Evolutionary conservation across 37 sponge, comb jelly and placozoan species (phyloP).

Genomic region (Amphimedon queenslandica): DNA sequence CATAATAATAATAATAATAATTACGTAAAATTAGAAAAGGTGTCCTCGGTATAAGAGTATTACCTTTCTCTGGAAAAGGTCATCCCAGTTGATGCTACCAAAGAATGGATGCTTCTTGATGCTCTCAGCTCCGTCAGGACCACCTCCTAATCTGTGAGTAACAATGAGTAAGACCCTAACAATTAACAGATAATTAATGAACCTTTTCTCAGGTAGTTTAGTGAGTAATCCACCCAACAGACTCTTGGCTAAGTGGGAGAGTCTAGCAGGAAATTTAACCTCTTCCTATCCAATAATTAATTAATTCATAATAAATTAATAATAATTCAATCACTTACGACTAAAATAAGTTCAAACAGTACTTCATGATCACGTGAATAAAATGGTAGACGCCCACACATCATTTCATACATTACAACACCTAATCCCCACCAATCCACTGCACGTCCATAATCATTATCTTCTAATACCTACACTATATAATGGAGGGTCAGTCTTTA

Average conservation of each 20-base stretch:
- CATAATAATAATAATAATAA: too few relatives aligned
- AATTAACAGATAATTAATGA: background rate
- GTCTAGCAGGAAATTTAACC: slow-evolving; percentile 86
- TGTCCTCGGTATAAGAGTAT: too few relatives aligned
- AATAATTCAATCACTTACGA: slow-evolving; percentile 16
- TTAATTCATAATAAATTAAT: background rate
- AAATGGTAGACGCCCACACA: slow-evolving; percentile 98
- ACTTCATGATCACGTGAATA: slow-evolving; percentile 91
- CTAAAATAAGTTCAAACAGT: slow-evolving; percentile 86
- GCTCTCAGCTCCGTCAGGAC: slow-evolving; percentile 64
- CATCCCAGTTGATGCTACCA: slow-evolving; percentile 72
- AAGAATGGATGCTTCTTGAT: slow-evolving; percentile 81
- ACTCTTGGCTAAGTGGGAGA: slow-evolving; percentile 69
- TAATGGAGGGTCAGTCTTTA: background rate
- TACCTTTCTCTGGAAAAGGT: slow-evolving; percentile 82
- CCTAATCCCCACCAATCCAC: slow-evolving; percentile 99
- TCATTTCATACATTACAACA: slow-evolving; percentile 99
- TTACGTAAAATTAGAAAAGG: too few relatives aligned
- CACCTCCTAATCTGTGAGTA: slow-evolving; percentile 78
- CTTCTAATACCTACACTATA: slow-evolving; percentile 79
- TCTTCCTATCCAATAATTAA: slow-evolving; percentile 53
- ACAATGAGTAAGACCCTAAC: background rate
- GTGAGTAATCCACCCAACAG: slow-evolving; percentile 80
- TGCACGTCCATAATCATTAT: slow-evolving; percentile 93
- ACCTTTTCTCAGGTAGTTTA: slow-evolving; percentile 83